Conservation (phyloP, 2,797 vertebrate species). For the Sebastes minor region DNA sequence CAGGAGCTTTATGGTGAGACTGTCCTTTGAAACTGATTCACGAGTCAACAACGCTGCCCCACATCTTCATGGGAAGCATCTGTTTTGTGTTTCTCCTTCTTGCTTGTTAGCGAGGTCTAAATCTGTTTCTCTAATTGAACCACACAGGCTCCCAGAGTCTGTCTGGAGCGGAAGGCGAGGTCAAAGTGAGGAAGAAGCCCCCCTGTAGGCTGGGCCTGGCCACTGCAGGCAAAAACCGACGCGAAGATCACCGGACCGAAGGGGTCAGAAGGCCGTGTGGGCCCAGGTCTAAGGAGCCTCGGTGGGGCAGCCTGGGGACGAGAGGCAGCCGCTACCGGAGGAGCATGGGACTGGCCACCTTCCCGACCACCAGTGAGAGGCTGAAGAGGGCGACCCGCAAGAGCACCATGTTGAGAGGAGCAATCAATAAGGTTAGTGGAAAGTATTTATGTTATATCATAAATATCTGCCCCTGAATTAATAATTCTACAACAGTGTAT, state of each 20-base stretch:
- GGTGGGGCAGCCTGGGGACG: slow-evolving; percentile 74
- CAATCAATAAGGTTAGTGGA: slow-evolving; percentile 78
- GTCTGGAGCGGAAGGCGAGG: slow-evolving; percentile 85
- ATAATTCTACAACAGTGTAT: not conserved
- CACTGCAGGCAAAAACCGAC: slow-evolving; percentile 67
- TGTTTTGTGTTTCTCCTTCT: slow-evolving; percentile 55
- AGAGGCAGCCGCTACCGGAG: slow-evolving; percentile 72
- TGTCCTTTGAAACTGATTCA: slow-evolving; percentile 50
- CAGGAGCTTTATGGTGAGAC: slow-evolving; percentile 90
- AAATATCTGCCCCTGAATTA: not conserved
- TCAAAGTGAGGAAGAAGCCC: slow-evolving; percentile 91
- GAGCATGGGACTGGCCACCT: slow-evolving; percentile 74
- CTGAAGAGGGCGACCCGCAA: slow-evolving; percentile 92
- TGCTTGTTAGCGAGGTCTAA: slow-evolving; percentile 50
- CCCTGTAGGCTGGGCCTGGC: slow-evolving; percentile 75
- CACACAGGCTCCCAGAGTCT: slow-evolving; percentile 76
- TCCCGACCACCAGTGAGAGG: slow-evolving; percentile 84
- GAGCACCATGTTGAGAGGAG: slow-evolving; percentile 86
- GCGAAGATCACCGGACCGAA: slow-evolving; percentile 64
- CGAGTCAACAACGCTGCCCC: slow-evolving; percentile 40
- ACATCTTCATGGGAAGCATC: slow-evolving; percentile 48
- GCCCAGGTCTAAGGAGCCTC: slow-evolving; percentile 81
- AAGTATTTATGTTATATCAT: not conserved
- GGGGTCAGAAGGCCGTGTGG: slow-evolving; percentile 81
- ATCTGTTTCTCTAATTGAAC: slow-evolving; percentile 66